These are phyloP conservation scores for Calyptomena viridis DNA, from an alignment of 2,113 vertebrate genomes.

Conservation along the genomic window DNA sequence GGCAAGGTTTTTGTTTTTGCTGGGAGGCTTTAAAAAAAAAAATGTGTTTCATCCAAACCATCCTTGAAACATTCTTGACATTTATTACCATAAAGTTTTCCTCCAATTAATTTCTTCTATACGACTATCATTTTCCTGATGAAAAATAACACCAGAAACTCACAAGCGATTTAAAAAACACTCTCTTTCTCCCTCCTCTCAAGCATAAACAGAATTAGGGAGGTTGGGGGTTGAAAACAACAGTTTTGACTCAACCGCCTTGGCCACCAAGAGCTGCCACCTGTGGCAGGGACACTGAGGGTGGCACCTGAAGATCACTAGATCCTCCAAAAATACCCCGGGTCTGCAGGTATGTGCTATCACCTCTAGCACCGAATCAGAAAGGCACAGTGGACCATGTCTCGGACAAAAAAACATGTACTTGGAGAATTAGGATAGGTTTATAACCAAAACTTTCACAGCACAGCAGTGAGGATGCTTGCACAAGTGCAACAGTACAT, in stretches of 20 bases:
- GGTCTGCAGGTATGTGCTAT: rapidly evolving
- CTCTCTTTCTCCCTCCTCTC: neutral
- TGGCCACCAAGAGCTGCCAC: neutral
- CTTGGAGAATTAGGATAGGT: neutral
- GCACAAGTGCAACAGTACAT: rapidly evolving
- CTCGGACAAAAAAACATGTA: neutral
- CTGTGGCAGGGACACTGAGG: neutral
- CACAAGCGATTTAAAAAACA: neutral
- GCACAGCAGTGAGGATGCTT: neutral
- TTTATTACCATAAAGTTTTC: constrained; percentile 47
- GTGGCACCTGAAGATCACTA: neutral
- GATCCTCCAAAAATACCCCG: neutral
- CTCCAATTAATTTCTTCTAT: constrained; percentile 23
- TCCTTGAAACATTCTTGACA: constrained; percentile 26
- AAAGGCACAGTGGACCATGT: neutral
- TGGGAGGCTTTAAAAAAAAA: neutral
- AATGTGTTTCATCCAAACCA: neutral
- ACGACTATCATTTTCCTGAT: neutral
- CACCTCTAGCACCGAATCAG: neutral
- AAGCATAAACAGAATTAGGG: neutral
- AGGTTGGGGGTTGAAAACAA: neutral
- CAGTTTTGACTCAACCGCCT: neutral
- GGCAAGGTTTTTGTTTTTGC: constrained; percentile 14
- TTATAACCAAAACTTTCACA: neutral
- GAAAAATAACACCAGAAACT: constrained; percentile 23